These are phyloP conservation scores for Drosophila nikananu DNA, from an alignment of 1,140 invertebrate species.

Conservation along the genomic window DNA sequence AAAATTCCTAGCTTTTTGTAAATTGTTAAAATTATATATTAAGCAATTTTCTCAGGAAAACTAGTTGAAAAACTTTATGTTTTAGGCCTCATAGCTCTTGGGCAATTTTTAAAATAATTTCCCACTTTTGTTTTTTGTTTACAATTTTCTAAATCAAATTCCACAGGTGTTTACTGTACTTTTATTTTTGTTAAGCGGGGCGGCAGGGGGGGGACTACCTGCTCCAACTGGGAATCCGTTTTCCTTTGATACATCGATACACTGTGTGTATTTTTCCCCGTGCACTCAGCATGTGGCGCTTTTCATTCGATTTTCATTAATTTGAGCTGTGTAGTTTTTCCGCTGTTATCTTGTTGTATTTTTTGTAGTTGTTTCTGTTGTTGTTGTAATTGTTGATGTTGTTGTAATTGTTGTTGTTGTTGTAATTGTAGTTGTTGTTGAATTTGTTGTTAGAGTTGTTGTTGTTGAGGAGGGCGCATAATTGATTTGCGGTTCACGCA, in stretches of 20 bases:
- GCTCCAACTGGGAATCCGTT: background rate
- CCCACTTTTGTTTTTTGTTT: no score
- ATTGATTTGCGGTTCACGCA: constrained; percentile 73
- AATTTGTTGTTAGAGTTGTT: constrained; percentile 2
- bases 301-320: constrained; percentile 79
- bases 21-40: no score
- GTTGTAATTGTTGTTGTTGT: constrained; percentile 3
- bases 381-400: no score
- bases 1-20: background rate
- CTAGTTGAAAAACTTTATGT: background rate
- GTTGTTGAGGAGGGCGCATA: constrained; percentile 51
- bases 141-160: background rate
- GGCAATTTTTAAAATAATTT: no score
- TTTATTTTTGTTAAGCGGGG: constrained; percentile 15
- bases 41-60: background rate
- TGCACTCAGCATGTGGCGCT: constrained; percentile 61
- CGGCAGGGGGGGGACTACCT: background rate
- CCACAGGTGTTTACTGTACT: constrained; percentile 4
- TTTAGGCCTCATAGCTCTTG: background rate
- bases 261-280: constrained; percentile 21
- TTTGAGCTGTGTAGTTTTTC: constrained; percentile 56
- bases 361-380: background rate
- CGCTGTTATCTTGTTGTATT: constrained; percentile 13
- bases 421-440: constrained; percentile 5
- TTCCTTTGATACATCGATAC: constrained; percentile 44